Base-by-base conservation (phyloP, 2,797 vertebrate genomes). In the Cercopithecus diana region DNA sequence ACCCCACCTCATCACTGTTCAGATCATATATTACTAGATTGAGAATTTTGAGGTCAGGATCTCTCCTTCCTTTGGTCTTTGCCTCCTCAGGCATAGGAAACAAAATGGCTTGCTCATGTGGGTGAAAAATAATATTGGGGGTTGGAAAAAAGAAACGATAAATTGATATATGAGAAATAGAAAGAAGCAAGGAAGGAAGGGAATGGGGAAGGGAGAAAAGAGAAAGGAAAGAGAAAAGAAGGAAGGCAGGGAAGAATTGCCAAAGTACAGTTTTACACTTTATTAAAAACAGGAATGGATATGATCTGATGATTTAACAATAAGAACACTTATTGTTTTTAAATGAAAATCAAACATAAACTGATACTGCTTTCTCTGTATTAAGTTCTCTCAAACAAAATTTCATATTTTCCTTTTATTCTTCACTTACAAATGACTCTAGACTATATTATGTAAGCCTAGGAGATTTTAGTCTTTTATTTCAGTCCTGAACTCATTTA, bases 201-300 rank as follows among this genome's bases (percentile, higher is more conserved):
- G 5, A 85, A 50, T 1, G 3, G 39, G 0, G 2, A 2, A 67
- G 12, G 0, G 2, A 30, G 5, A 15, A 43, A 28, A 24, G 33
- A 7, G 6, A 39, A 52, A 24, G 75, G n/a, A 64, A 64, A 61
- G n/a, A 58, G 10, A 9, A 7, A 14, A 22, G 30, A 43, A 19
- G 19, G 36, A 39, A 30, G 85, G 10, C 85, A 67, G 33, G 13
- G 33, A 77, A 39, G 14, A 67, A 67, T 14, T 26, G 20, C 4
- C 24, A 64, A 22, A 10, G 2, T 33, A 48, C 17, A 85, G 7
- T 11, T 22, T 80, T 50, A 76, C 1, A 48, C 12, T 58, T 93
- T 13, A 79, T 12, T 87, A 52, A 73, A 58, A 76, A 48, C 2
- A 82, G 33, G 76, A 45, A 82, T 26, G 48, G 20, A 81, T 20